A percentile compares a stretch with the other conserved stretches of the same genome.
phyloP scores from a whole-genome alignment of 2,888 invertebrate genomes.

The Rhaphigaster nebulosa region DNA sequence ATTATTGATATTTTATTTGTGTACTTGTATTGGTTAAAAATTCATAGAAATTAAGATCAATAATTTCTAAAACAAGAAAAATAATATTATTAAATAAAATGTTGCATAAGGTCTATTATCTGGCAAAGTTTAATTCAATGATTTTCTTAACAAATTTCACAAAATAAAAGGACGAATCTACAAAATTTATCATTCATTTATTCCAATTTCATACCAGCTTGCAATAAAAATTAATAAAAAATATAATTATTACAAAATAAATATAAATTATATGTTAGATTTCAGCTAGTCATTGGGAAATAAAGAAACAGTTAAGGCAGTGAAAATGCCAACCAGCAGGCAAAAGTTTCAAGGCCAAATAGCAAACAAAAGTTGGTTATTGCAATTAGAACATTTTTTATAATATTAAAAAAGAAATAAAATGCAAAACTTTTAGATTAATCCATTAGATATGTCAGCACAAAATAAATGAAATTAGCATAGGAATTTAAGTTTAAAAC shows the following conservation, averaged over 20 bases:
- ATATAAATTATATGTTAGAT: background rate
- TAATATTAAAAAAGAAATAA: background rate
- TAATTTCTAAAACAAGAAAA: no score
- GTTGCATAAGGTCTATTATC: background rate
- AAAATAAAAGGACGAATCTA: no score
- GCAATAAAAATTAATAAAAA: background rate
- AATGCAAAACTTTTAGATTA: background rate
- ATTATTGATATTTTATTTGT: no score
- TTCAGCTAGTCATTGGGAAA: slow-evolving; percentile 2
- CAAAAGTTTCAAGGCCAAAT: slow-evolving; percentile 46
- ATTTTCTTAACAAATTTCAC: no score
- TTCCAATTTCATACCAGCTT: background rate
- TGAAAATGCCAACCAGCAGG: slow-evolving; percentile 29
- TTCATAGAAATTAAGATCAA: no score
- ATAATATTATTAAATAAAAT: no score
- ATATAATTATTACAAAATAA: background rate
- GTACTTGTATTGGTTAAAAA: no score
- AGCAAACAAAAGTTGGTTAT: slow-evolving; percentile 19
- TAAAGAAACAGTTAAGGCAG: slow-evolving; percentile 33
- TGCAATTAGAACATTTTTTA: background rate
- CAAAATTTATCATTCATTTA: background rate
- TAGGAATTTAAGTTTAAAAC: background rate
- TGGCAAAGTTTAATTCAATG: no score
- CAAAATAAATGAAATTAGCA: background rate
- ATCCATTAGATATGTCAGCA: background rate